These are phyloP conservation scores for Proales similis DNA, from an alignment of 1,140 invertebrate genomes.

Conservation along the genomic window DNA sequence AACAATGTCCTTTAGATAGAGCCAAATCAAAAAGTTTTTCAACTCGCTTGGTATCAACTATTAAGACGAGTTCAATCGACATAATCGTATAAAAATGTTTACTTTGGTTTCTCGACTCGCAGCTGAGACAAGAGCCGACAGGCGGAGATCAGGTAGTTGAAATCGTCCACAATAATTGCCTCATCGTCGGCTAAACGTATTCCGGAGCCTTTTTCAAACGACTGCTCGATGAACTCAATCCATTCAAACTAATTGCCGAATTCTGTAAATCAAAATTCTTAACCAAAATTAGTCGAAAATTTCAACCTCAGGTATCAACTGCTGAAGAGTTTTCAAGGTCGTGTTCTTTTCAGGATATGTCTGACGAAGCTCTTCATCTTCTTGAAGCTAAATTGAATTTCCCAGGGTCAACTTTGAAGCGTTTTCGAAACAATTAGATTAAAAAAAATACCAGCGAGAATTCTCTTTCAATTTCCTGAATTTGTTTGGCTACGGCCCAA, in stretches of 20 bases:
- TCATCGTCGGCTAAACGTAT: slow-evolving; percentile 10
- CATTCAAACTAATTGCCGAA: slow-evolving; percentile 14
- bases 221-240: slow-evolving; percentile 15
- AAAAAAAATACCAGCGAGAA: slow-evolving; percentile 11
- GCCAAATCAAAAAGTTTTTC: slow-evolving; percentile 25
- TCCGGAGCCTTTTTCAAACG: slow-evolving; percentile 8
- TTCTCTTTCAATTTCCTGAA: slow-evolving; percentile 24
- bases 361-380: slow-evolving; percentile 10
- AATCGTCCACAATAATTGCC: slow-evolving; percentile 26
- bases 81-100: background rate
- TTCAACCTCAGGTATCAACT: slow-evolving; percentile 13
- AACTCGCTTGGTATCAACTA: background rate
- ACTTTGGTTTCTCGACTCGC: slow-evolving; percentile 2
- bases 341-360: slow-evolving; percentile 25
- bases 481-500: background rate
- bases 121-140: slow-evolving; percentile 1
- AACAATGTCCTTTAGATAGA: slow-evolving; percentile 29
- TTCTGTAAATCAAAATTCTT: no score
- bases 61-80: background rate
- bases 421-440: no score
- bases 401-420: background rate
- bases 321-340: background rate
- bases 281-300: no score
- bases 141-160: slow-evolving; percentile 1
- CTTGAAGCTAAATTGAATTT: slow-evolving; percentile 17